A percentile compares a stretch with the other conserved stretches of the same genome.
These are phyloP conservation scores for Anolis carolinensis DNA, from an alignment of 2,113 vertebrate species.

Conservation along the genomic window DNA sequence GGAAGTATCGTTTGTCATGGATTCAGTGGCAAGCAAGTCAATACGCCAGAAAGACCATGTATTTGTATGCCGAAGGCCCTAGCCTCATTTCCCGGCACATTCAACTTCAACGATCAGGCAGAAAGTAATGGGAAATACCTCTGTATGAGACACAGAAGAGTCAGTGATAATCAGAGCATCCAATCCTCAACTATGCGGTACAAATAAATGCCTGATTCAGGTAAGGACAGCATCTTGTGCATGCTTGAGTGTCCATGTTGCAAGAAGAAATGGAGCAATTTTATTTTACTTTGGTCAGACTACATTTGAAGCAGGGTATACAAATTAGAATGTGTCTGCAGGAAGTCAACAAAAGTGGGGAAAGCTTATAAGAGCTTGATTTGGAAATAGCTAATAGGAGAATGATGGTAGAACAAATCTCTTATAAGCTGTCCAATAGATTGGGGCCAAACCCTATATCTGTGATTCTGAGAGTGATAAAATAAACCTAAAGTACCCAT, in stretches of 20 bases:
- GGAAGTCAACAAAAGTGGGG: not conserved
- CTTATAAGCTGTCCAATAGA: not conserved
- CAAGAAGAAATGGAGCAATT: not conserved
- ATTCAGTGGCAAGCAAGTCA: not conserved
- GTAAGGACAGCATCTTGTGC: not conserved
- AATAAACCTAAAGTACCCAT: not conserved
- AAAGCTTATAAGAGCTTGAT: not conserved
- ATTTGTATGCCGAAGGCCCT: not conserved
- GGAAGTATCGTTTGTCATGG: not conserved
- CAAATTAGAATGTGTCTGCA: not conserved
- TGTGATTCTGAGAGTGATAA: not conserved
- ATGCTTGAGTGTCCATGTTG: not conserved
- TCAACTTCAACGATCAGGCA: not conserved
- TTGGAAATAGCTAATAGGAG: not conserved
- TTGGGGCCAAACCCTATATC: too few relatives aligned
- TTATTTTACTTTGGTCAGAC: not conserved
- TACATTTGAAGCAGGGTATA: not conserved
- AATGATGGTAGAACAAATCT: not conserved
- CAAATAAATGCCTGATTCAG: not conserved
- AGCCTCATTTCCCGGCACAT: not conserved
- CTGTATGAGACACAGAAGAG: not conserved
- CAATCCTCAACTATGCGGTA: not conserved
- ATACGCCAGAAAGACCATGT: not conserved
- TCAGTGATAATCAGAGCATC: not conserved
- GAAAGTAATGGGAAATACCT: not conserved